Evolutionary conservation across 2,113 vertebrate genomes (phyloP), one percentile per base, ranked within the genome.

Genomic region (Carassius auratus): DNA sequence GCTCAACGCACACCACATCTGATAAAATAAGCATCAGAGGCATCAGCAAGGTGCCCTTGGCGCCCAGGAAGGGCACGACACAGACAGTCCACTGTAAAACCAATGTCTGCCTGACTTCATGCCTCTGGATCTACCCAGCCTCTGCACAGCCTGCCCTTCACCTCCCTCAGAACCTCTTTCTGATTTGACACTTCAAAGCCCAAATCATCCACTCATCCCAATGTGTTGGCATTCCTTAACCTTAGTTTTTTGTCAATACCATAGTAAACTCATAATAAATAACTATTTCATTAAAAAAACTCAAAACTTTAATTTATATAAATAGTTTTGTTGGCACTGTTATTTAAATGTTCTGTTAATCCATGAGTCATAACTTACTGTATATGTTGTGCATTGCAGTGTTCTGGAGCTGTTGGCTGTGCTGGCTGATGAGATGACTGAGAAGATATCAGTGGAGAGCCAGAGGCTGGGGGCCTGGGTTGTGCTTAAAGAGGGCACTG

Each of bases 381-480:
- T 21, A 5, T 50, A 6, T 84, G 15, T 50, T 86, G 45, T 73
- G 14, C 19, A 81, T 26, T 84, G 52, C 85, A 95, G 94, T 83
- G 84, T 90, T 68, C 84, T 75, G 19, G 90, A 91, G 88, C 91
- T 90, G 38, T 86, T 95, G 6, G 76, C 59, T 0, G 88, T 83
- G 6, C 71, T 94, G 78, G 74, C 92, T 19, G 90, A 89, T 82
- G 91, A 86, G 86, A 94, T 98, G 94, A 93, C 92, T 66, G 92
- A 91, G 61, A 66, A 88, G 9, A 81, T 96, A 42, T 91, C 90
- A n/a, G 88, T 92, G 33, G 97, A 98, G 90, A 94, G 94, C 30
- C 95, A 93, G 17, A 92, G 93, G 59, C 92, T 96, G 83, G 96
- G 93, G 19, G 93, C 93, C 33, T 96, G 96, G 96, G 95, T 92